These are phyloP conservation scores for Subanguina moxae DNA, from an alignment of 1,140 invertebrate species.

Conservation along the genomic window DNA sequence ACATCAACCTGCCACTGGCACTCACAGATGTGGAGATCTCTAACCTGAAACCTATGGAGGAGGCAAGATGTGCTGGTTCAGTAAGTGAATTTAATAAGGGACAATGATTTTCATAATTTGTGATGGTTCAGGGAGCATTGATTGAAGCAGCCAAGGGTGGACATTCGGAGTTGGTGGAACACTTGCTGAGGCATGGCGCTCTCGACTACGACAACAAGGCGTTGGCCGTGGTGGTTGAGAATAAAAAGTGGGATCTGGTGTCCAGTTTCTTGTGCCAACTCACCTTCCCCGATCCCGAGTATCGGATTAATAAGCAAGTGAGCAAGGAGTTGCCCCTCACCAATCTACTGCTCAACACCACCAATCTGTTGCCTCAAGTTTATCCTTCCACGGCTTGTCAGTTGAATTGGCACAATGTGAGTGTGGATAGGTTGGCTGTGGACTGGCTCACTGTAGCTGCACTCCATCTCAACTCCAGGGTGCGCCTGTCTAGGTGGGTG, in stretches of 20 bases:
- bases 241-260: slow-evolving; percentile 61
- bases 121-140: too few relatives aligned
- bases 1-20: slow-evolving; percentile 61
- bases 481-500: slow-evolving; percentile 60
- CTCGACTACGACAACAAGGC: slow-evolving; percentile 80
- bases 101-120: too few relatives aligned
- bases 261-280: slow-evolving; percentile 42
- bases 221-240: slow-evolving; percentile 60
- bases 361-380: slow-evolving; percentile 63
- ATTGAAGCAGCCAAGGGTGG: slow-evolving; percentile 72
- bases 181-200: slow-evolving; percentile 79
- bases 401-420: slow-evolving; percentile 80
- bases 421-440: slow-evolving; percentile 70
- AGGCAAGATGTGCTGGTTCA: slow-evolving; percentile 59
- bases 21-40: slow-evolving; percentile 48
- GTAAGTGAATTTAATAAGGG: too few relatives aligned
- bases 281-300: slow-evolving; percentile 19
- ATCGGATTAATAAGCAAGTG: slow-evolving; percentile 35
- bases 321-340: slow-evolving; percentile 40
- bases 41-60: slow-evolving; percentile 31
- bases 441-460: slow-evolving; percentile 80
- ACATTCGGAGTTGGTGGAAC: slow-evolving; percentile 66
- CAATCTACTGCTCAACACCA: slow-evolving; percentile 18
- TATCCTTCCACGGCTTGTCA: slow-evolving; percentile 82
- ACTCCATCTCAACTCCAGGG: slow-evolving; percentile 75